Conservation (phyloP, 2,888 invertebrate genomes). For the Scelioninae gen. 1 region DNA sequence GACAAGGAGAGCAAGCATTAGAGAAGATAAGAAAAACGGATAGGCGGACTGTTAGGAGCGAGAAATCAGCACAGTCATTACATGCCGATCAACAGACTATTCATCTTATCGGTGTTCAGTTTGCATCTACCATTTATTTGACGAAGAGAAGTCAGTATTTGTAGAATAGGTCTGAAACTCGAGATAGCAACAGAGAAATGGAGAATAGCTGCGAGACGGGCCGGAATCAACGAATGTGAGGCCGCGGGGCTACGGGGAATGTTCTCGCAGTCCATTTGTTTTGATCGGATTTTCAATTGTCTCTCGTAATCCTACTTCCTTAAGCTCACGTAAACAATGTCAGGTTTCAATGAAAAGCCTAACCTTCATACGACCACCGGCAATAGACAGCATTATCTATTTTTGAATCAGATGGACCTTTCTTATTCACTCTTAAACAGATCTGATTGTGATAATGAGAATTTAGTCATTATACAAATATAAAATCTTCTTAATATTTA, state of each 20-base stretch:
- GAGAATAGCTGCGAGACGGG: conserved; percentile 70
- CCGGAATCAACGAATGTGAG: conserved; percentile 79
- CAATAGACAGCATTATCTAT: conserved; percentile 54
- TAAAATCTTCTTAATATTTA: too few relatives aligned
- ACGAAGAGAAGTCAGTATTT: conserved; percentile 59
- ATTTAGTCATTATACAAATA: too few relatives aligned
- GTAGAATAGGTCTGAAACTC: conserved; percentile 55
- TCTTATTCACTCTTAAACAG: conserved; percentile 1
- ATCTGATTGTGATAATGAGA: conserved; percentile 4
- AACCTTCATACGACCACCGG: conserved; percentile 75
- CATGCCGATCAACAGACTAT: conserved; percentile 80
- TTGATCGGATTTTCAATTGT: conserved; percentile 83
- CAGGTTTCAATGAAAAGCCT: conserved; percentile 81
- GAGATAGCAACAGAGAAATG: conserved; percentile 61
- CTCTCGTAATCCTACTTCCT: conserved; percentile 80
- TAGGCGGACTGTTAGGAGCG: conserved; percentile 44
- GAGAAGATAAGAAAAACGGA: conserved; percentile 45
- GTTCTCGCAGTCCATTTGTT: conserved; percentile 83
- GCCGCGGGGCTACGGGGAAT: conserved; percentile 41
- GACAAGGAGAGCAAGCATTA: conserved; percentile 43
- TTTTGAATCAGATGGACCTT: conserved; percentile 36
- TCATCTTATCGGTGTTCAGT: conserved; percentile 81
- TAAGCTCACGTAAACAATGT: conserved; percentile 81
- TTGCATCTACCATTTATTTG: conserved; percentile 73
- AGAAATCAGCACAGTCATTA: conserved; percentile 77